Evolutionary conservation across 2,888 invertebrate genomes (phyloP).

Genomic region (Aleiodes testaceus): DNA sequence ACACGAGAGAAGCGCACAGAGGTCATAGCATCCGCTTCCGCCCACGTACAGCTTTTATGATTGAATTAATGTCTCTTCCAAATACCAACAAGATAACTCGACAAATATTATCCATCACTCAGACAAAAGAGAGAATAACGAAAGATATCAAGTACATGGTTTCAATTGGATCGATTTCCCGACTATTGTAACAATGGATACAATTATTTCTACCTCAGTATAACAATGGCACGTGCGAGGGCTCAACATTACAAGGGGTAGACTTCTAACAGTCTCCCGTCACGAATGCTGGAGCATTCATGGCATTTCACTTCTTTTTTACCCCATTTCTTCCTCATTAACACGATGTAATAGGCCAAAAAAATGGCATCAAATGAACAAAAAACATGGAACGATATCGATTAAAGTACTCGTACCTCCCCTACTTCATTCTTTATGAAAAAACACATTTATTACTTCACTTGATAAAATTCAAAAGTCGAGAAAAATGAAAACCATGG

Average conservation of each 20-base stretch:
- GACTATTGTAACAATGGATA: constrained; percentile 1
- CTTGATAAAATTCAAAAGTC: no score
- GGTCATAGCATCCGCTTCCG: constrained; percentile 31
- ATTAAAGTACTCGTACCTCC: no score
- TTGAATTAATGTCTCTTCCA: constrained; percentile 11
- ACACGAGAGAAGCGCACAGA: constrained; percentile 9
- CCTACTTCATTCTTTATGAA: no score
- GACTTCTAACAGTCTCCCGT: not conserved
- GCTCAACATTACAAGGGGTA: not conserved
- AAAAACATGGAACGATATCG: no score
- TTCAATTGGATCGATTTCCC: not conserved
- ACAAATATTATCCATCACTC: no score
- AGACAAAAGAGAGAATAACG: no score
- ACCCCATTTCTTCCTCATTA: not conserved
- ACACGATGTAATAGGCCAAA: not conserved
- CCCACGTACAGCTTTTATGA: constrained; percentile 28
- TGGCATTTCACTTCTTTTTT: not conserved
- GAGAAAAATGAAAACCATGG: no score
- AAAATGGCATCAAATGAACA: not conserved
- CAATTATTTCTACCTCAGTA: constrained; percentile 10
- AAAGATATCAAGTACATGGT: no score
- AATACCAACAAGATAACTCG: not conserved
- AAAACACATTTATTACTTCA: no score
- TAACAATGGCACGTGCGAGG: constrained; percentile 5
- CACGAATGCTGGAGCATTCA: not conserved